Evolutionary conservation across 92 coral and sea anemone genomes (phyloP).

Genomic region (Epizoanthus stellaris): DNA sequence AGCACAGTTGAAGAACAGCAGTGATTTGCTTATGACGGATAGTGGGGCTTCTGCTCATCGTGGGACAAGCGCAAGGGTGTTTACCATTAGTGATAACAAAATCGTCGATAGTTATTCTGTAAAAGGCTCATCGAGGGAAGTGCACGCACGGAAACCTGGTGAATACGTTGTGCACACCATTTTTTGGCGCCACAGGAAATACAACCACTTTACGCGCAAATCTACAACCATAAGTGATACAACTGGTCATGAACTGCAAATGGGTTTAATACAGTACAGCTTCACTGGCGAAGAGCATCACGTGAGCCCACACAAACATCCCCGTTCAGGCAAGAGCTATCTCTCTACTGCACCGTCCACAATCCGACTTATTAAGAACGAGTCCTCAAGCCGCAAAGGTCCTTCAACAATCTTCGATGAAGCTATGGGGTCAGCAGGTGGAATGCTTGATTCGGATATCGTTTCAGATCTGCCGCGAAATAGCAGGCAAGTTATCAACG

Average conservation of each 20-base stretch:
- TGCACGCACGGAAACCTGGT: slow-evolving; percentile 19
- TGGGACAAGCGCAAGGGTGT: slow-evolving; percentile 54
- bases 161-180: slow-evolving; percentile 48
- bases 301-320: slow-evolving; percentile 73
- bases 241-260: slow-evolving; percentile 44
- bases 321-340: slow-evolving; percentile 55
- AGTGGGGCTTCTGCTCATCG: slow-evolving; percentile 58
- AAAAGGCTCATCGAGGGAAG: slow-evolving; percentile 34
- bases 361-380: neutral
- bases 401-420: slow-evolving; percentile 64
- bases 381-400: slow-evolving; percentile 55
- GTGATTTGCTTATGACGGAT: slow-evolving; percentile 64
- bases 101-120: slow-evolving; percentile 38
- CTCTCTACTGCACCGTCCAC: slow-evolving; percentile 66
- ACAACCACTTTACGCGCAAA: slow-evolving; percentile 49
- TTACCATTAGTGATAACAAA: slow-evolving; percentile 11
- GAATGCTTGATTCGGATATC: slow-evolving; percentile 47
- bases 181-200: slow-evolving; percentile 58
- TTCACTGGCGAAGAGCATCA: slow-evolving; percentile 59
- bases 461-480: slow-evolving; percentile 66
- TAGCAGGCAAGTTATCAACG: slow-evolving; percentile 54
- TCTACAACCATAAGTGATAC: slow-evolving; percentile 52
- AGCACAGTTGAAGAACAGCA: slow-evolving; percentile 49
- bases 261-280: slow-evolving; percentile 59
- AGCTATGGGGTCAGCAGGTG: slow-evolving; percentile 56